Evolutionary conservation across 2,113 vertebrate genomes (phyloP), one percentile per base, ranked within the genome.

Genomic region (Polypterus bichir): DNA sequence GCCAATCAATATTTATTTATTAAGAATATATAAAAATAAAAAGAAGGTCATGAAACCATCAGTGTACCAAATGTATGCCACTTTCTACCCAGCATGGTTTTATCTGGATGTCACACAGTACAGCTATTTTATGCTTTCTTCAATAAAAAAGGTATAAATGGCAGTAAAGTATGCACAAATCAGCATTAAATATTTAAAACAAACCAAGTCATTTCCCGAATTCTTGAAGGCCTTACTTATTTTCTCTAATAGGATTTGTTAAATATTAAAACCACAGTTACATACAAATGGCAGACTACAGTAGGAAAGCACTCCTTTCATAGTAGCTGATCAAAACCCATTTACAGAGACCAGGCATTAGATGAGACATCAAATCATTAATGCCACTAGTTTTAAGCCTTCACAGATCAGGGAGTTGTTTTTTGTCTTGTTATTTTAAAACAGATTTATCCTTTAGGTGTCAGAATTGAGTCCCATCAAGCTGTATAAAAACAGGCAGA

Each of bases 171-270:
- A 71, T 60, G 69, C 65, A 66, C 68, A 69, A 76, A 69, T 10
- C 45, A 60, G 46, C 70, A 82, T 86, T 79, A 81, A 79, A 79
- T 75, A 77, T 80, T 83, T 72, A 80, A 68, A 79, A 49, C 57
- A 57, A 57, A 71, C 70, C 9, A 64, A 69, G 64, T 72, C 71
- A 76, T 59, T 66, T 74, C 66, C 65, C 8, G 54, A 62, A 67
- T 70, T 71, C 72, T 68, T 62, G 69, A 74, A 75, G 57, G 49
- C 64, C 61, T 44, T 67, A 68, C 67, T 71, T 67, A 64, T 67
- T 73, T 68, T 64, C 59, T 59, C 73, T 80, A 73, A 73, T 70
- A 64, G 65, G 70, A 73, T 72, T 73, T 75, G 77, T 73, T 74
- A 70, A 76, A 79, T 76, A 81, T 78, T 72, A 71, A 77, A 76